These are phyloP conservation scores for Aepyceros melampus DNA, from an alignment of 2,113 vertebrate species.

Conservation along the genomic window DNA sequence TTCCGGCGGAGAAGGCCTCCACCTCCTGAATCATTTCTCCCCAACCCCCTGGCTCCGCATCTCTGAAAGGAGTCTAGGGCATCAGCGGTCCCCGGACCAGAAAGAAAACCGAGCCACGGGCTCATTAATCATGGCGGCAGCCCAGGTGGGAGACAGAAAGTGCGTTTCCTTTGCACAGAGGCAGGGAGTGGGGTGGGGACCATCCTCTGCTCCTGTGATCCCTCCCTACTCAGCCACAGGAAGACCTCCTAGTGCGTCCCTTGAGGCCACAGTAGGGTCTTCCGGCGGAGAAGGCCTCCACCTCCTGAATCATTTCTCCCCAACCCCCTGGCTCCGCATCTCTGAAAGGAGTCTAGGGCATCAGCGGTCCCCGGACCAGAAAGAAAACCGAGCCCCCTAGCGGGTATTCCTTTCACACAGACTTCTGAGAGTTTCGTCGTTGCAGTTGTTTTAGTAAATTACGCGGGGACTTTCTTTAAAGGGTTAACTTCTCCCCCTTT, in stretches of 20 bases:
- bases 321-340: neutral
- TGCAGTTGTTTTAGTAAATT: neutral
- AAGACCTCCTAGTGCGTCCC: neutral
- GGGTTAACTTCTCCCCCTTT: neutral
- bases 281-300: neutral
- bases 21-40: neutral
- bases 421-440: neutral
- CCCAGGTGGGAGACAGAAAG: conserved; percentile 42
- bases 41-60: no score
- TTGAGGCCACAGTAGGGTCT: no score
- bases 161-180: conserved; percentile 37
- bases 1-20: neutral
- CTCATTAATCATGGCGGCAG: neutral
- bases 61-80: neutral
- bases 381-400: neutral
- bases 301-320: neutral
- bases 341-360: neutral
- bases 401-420: neutral
- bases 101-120: neutral
- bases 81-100: neutral
- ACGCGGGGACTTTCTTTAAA: neutral
- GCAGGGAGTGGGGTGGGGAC: conserved; percentile 34
- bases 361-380: neutral
- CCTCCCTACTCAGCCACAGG: neutral
- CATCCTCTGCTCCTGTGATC: conserved; percentile 22